Conservation (phyloP, 1,140 invertebrate species). For the Sitobion miscanthi region DNA sequence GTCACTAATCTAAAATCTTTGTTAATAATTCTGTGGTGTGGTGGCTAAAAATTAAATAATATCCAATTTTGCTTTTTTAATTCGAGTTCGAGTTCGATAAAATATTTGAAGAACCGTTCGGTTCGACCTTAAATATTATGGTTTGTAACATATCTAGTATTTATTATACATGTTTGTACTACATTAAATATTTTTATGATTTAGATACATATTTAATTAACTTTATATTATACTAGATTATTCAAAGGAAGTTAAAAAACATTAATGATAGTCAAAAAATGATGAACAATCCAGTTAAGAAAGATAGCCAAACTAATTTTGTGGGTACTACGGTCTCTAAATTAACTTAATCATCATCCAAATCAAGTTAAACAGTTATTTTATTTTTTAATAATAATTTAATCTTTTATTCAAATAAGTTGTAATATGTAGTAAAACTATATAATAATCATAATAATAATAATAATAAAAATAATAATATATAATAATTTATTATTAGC, state of each 20-base stretch:
- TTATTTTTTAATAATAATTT: background rate
- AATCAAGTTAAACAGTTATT: slow-evolving; percentile 11
- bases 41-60: too few species aligned
- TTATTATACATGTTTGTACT: background rate
- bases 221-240: background rate
- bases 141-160: too few species aligned
- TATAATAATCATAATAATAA: too few species aligned
- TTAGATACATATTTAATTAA: background rate
- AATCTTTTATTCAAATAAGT: background rate
- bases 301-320: slow-evolving; percentile 40
- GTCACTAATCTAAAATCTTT: too few species aligned
- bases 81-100: too few species aligned
- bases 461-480: too few species aligned
- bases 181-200: background rate
- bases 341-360: background rate
- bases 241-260: slow-evolving; percentile 17
- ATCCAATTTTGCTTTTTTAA: too few species aligned
- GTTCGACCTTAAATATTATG: too few species aligned
- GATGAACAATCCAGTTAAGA: slow-evolving; percentile 34
- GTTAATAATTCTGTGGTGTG: too few species aligned
- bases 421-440: background rate
- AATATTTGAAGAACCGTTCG: too few species aligned
- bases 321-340: background rate
- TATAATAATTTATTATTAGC: too few species aligned
- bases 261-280: slow-evolving; percentile 40